Evolutionary conservation across 2,113 vertebrate species (phyloP).

Genomic region (Rhea pennata): DNA sequence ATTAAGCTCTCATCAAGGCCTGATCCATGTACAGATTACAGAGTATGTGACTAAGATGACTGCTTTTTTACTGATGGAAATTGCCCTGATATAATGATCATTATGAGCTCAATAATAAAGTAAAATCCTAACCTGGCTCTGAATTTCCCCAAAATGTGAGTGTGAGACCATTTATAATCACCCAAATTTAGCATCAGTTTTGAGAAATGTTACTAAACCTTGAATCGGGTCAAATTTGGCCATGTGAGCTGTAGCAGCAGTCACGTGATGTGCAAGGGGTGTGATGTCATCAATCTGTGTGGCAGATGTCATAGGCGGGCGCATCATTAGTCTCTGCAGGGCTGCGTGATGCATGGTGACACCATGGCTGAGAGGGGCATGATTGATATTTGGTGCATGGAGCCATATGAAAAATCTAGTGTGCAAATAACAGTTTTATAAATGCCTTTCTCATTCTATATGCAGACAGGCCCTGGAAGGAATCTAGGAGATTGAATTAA

Average conservation of each 20-base stretch:
- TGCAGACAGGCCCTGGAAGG: slow-evolving; percentile 75
- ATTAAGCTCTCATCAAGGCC: slow-evolving; percentile 25
- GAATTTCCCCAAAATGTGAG: background rate
- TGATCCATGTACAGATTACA: background rate
- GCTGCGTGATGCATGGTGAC: slow-evolving; percentile 19
- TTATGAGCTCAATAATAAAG: background rate
- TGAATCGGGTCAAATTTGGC: background rate
- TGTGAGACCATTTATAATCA: background rate
- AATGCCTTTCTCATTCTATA: slow-evolving; percentile 75
- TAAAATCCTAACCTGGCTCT: background rate
- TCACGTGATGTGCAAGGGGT: background rate
- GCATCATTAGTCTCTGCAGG: slow-evolving; percentile 12
- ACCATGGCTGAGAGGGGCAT: slow-evolving; percentile 5
- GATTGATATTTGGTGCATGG: slow-evolving; percentile 37
- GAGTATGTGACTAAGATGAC: background rate
- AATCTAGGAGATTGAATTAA: slow-evolving; percentile 83
- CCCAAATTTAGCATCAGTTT: background rate
- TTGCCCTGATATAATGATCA: background rate
- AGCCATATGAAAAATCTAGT: slow-evolving; percentile 62
- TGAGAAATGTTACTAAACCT: background rate
- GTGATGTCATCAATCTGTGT: background rate
- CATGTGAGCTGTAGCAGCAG: background rate
- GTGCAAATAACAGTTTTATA: slow-evolving; percentile 65
- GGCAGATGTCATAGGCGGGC: slow-evolving; percentile 8
- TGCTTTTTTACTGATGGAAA: background rate